Evolutionary conservation across 2,113 vertebrate genomes (phyloP).

Genomic region (Ailuropoda melanoleuca): DNA sequence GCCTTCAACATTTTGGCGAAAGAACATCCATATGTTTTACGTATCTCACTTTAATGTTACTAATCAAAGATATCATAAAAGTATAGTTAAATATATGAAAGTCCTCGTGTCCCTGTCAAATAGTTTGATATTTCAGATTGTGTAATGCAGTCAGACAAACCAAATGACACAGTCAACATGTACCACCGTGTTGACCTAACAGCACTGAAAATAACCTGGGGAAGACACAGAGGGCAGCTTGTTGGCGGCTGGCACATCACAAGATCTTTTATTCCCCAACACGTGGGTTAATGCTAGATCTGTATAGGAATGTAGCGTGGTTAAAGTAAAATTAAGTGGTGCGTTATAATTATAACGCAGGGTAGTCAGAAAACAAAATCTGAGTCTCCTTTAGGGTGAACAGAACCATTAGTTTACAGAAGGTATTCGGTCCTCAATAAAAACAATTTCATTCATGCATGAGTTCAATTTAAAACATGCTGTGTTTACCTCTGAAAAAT

Average conservation of each 20-base stretch:
- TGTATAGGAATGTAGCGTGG: neutral
- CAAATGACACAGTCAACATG: neutral
- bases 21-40: neutral
- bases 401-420: neutral
- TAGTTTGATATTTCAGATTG: neutral
- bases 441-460: neutral
- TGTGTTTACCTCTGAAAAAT: neutral
- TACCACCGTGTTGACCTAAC: neutral
- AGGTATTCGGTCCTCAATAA: neutral
- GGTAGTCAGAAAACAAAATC: neutral
- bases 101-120: neutral
- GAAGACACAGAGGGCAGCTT: neutral
- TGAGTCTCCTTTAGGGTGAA: neutral
- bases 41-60: neutral
- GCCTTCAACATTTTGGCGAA: conserved; percentile 5
- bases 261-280: neutral
- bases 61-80: conserved; percentile 12
- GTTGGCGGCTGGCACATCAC: neutral
- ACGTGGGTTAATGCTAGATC: neutral
- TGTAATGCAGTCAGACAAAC: neutral
- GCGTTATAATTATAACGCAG: neutral
- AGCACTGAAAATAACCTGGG: neutral
- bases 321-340: neutral
- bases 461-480: neutral
- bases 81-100: neutral